These are phyloP conservation scores for Platichthys flesus DNA, from an alignment of 2,113 vertebrate genomes.

Conservation along the genomic window DNA sequence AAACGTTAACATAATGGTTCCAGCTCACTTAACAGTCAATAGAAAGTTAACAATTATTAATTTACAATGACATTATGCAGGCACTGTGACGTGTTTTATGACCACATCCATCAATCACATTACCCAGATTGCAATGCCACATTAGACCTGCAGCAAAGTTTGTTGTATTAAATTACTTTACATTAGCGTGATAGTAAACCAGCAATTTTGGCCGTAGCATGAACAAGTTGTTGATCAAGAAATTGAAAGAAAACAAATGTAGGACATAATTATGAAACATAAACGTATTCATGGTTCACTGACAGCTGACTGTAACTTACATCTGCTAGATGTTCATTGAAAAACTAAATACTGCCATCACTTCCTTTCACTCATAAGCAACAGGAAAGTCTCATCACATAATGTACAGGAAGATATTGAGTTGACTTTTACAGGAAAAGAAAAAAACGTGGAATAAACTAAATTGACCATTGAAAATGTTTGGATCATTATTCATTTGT, in stretches of 20 bases:
- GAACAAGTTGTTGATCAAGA: not conserved
- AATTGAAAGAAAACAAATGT: too few relatives aligned
- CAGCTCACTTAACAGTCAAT: not conserved
- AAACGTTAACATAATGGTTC: conserved; percentile 19
- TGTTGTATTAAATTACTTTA: not conserved
- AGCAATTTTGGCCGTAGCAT: not conserved
- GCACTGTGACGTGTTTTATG: conserved; percentile 22
- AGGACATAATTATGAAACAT: not conserved
- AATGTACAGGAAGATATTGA: not conserved
- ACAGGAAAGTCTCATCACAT: not conserved
- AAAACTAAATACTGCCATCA: not conserved
- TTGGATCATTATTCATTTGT: not conserved
- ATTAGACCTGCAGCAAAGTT: not conserved
- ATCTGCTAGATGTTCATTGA: too few relatives aligned
- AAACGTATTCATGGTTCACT: not conserved
- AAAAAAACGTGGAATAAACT: not conserved
- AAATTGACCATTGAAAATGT: not conserved
- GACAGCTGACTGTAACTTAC: too few relatives aligned
- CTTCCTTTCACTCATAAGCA: not conserved
- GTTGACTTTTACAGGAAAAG: not conserved
- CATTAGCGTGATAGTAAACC: not conserved
- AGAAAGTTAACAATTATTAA: conserved; percentile 7
- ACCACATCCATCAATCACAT: conserved; percentile 33
- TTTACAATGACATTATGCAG: conserved; percentile 17
- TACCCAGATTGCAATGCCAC: not conserved